Evolutionary conservation across 2,113 vertebrate genomes (phyloP), one percentile per base, ranked within the genome.

Genomic region (Mesitornis unicolor): DNA sequence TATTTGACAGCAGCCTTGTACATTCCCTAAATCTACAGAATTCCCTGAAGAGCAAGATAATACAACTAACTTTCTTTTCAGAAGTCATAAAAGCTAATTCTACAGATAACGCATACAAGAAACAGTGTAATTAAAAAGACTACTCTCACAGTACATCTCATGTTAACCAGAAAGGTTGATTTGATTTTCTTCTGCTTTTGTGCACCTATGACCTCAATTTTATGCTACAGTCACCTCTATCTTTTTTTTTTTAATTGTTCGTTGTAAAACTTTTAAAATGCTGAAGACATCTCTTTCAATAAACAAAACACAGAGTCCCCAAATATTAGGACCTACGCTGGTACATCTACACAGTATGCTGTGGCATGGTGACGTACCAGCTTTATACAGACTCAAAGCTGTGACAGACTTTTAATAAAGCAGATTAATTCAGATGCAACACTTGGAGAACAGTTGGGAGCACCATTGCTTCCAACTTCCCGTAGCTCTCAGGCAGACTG

Each of bases 181-280:
- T 61, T 87, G 24, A 64, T 90, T 92, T 84, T 81, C 22, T 83
- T 70, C 78, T 2, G 48, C 68, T 77, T 95, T 81, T 92, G 77
- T 31, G 24, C 68, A 86, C 25, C 68, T 63, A 7, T 56, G 35
- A 84, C 50, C 65, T 42, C 57, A 70, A 83, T 92, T 69, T 89
- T 67, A 93, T 38, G 45, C 48, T 67, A 51, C 0, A 57, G 29
- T 29, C 14, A 70, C 24, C 22, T 42, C 19, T 13, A 13, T 14
- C 14, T 19, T 59, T 53, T 3, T 22, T 16, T 22, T 26, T 57
- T 29, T 17, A 6, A 79, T 15, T 51, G 75, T 48, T 48, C 47
- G 38, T 42, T 65, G 5, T 28, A n/a, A 56, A 45, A 25, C 68
- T 69, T 51, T 64, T 13, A 57, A 84, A 69, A 93, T 14, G 20